These are phyloP conservation scores for Camponotus fellah DNA, from an alignment of 2,888 invertebrate species.

Conservation along the genomic window DNA sequence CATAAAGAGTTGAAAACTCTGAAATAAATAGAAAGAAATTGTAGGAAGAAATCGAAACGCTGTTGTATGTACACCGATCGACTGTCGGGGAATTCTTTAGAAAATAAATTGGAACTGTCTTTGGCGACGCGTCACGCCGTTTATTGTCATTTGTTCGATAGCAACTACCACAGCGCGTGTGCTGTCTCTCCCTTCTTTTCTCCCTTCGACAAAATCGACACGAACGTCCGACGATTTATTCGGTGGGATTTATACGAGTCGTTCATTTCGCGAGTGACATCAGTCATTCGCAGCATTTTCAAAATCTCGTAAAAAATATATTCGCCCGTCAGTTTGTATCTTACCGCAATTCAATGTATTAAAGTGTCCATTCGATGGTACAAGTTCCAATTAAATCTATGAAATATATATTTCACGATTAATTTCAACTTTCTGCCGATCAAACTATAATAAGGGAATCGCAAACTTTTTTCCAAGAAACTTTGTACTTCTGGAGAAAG, in stretches of 20 bases:
- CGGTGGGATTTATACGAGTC: slow-evolving; percentile 47
- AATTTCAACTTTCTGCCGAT: not conserved
- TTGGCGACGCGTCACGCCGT: slow-evolving; percentile 79
- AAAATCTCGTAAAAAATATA: slow-evolving; percentile 42
- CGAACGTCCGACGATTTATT: slow-evolving; percentile 51
- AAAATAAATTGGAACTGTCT: slow-evolving; percentile 84
- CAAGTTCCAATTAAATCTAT: not conserved
- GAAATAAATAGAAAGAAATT: slow-evolving; percentile 9
- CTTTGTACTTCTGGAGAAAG: not conserved
- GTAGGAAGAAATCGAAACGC: slow-evolving; percentile 14
- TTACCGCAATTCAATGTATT: slow-evolving; percentile 24
- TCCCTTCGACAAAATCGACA: slow-evolving; percentile 37
- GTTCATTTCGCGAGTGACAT: slow-evolving; percentile 39
- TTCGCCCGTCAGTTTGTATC: slow-evolving; percentile 28
- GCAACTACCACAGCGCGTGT: slow-evolving; percentile 65
- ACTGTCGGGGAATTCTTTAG: slow-evolving; percentile 57
- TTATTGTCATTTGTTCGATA: slow-evolving; percentile 83
- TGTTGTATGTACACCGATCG: slow-evolving; percentile 21
- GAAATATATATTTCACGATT: slow-evolving; percentile 8
- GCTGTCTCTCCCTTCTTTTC: not conserved
- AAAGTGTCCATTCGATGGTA: not conserved
- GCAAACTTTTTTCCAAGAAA: not conserved
- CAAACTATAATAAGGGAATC: not conserved
- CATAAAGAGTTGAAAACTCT: not conserved
- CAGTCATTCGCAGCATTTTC: slow-evolving; percentile 30